Percentiles rank a stretch among this genome's conserved stretches.
phyloP scores from a whole-genome alignment of 2,888 invertebrate species.

The Crematogaster levior region DNA sequence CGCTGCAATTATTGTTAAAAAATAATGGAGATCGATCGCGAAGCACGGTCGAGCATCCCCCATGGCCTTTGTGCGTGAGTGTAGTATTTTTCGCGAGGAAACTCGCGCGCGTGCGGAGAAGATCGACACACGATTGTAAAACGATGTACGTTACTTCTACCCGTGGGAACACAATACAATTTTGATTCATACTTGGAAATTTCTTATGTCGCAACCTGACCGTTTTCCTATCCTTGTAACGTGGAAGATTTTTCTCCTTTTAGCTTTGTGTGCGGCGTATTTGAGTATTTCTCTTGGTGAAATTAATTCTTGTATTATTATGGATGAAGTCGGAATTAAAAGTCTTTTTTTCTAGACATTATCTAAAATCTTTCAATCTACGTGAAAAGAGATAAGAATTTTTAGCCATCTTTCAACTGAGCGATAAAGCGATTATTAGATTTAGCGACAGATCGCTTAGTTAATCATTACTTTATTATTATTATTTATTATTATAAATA shows the following conservation, averaged over 20 bases:
- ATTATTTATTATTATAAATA: background rate
- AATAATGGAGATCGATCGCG: constrained; percentile 58
- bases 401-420: background rate
- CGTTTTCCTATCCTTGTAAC: background rate
- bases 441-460: background rate
- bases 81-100: constrained; percentile 31
- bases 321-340: background rate
- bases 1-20: constrained; percentile 42
- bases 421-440: background rate
- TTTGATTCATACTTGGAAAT: constrained; percentile 55
- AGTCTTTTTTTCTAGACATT: background rate
- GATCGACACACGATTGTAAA: constrained; percentile 52
- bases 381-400: background rate
- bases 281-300: background rate
- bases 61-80: constrained; percentile 54
- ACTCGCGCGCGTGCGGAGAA: constrained; percentile 5
- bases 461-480: background rate
- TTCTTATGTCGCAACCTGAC: background rate
- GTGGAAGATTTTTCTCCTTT: background rate
- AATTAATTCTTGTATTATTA: background rate
- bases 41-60: constrained; percentile 19
- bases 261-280: background rate
- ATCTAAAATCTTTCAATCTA: background rate
- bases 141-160: constrained; percentile 41
- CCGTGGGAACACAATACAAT: constrained; percentile 55